Evolutionary conservation across 2,113 vertebrate species (phyloP).

Genomic region (Dicrurus megarhynchus): DNA sequence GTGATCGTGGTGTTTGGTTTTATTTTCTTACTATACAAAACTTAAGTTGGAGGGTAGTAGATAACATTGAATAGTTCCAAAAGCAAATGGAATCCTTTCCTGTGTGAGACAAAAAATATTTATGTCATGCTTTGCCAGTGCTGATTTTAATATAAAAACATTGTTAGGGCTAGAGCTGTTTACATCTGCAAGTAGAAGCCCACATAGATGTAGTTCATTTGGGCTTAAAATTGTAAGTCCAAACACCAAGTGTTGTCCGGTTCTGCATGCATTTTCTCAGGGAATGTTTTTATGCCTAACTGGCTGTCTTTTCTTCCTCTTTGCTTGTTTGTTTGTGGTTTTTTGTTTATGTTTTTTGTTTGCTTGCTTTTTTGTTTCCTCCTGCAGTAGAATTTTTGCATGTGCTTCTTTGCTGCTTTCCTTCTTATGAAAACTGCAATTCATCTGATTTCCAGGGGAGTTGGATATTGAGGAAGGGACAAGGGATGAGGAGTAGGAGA

Average conservation of each 20-base stretch:
- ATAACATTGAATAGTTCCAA: neutral
- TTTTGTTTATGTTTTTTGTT: neutral
- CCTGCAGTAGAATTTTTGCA: neutral
- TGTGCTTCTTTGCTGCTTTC: neutral
- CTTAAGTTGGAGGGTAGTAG: neutral
- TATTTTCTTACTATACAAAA: neutral
- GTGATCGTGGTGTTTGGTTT: neutral
- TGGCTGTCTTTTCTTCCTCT: neutral
- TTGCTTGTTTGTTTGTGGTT: neutral
- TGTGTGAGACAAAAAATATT: neutral
- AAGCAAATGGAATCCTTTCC: neutral
- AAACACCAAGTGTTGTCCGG: neutral
- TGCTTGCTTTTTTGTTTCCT: neutral
- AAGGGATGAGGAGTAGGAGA: neutral
- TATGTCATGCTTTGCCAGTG: neutral
- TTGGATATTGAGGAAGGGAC: neutral
- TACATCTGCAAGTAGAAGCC: neutral
- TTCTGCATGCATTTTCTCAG: neutral
- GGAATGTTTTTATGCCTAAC: neutral
- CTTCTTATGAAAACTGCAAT: neutral
- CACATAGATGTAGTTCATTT: neutral
- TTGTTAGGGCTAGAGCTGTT: neutral
- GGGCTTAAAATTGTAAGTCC: neutral
- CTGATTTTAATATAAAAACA: neutral
- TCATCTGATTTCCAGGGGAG: neutral